A percentile compares a stretch with the other conserved stretches of the same genome.
These are phyloP conservation scores for Anoplophora glabripennis DNA, from an alignment of 1,140 invertebrate species.

Conservation along the genomic window DNA sequence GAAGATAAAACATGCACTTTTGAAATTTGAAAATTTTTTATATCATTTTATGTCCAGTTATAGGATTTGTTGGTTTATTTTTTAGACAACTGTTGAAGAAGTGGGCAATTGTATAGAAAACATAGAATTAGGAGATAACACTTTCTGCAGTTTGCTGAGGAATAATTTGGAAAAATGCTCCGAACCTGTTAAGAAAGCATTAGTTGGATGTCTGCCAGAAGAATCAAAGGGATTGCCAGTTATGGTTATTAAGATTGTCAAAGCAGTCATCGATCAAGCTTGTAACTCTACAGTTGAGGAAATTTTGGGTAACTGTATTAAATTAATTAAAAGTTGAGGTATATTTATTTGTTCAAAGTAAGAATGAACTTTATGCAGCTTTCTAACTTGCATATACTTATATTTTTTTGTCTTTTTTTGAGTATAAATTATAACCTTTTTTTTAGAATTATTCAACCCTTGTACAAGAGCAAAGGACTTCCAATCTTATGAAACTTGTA, in stretches of 20 bases:
- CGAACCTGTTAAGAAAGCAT: conserved; percentile 6
- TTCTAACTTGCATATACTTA: not conserved
- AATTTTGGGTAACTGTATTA: not conserved
- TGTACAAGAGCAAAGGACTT: not conserved
- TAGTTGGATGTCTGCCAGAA: conserved; percentile 16
- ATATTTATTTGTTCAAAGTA: not conserved
- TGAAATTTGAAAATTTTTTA: not conserved
- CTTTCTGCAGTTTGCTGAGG: not conserved
- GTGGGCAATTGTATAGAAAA: not conserved
- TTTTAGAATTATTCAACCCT: not conserved
- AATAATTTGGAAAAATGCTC: conserved; percentile 3
- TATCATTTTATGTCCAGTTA: not conserved
- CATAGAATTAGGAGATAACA: not conserved
- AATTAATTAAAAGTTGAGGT: not conserved
- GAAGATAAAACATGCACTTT: not conserved
- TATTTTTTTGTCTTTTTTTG: no score
- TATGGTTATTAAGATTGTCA: conserved; percentile 1
- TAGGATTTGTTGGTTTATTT: not conserved
- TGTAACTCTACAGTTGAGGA: not conserved
- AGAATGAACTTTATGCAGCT: not conserved
- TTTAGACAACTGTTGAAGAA: not conserved
- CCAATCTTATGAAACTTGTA: not conserved
- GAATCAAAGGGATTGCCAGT: conserved; percentile 14
- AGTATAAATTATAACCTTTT: not conserved
- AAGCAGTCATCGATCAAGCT: conserved; percentile 1